Percentiles rank a stretch among this genome's conserved stretches.
phyloP scores from a whole-genome alignment of 1,140 invertebrate genomes.

The Drosophila setifemur region DNA sequence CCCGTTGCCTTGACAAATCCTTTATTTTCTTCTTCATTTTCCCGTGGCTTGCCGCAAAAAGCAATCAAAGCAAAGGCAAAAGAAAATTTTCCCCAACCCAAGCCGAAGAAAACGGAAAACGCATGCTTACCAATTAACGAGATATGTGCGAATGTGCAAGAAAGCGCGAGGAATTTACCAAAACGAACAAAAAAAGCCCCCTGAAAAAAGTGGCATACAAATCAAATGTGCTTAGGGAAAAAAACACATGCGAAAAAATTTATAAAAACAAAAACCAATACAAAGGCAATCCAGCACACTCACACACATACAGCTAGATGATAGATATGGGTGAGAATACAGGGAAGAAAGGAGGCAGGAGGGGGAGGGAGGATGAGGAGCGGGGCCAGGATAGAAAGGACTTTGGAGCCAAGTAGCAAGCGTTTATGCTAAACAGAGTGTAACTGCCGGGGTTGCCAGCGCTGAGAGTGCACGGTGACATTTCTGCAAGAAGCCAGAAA shows the following conservation, averaged over 20 bases:
- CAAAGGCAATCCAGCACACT: constrained; percentile 44
- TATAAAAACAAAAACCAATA: constrained; percentile 67
- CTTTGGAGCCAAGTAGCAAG: constrained; percentile 78
- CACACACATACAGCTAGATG: constrained; percentile 23
- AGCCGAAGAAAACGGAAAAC: no score
- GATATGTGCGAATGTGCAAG: constrained; percentile 62
- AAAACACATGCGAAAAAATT: constrained; percentile 64
- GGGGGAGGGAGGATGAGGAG: neutral
- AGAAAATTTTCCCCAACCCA: constrained; percentile 51
- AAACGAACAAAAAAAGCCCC: constrained; percentile 29
- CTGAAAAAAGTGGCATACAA: constrained; percentile 65
- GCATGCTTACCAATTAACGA: constrained; percentile 71
- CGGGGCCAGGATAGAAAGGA: constrained; percentile 1
- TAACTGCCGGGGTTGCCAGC: constrained; percentile 77
- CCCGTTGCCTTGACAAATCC: constrained; percentile 59
- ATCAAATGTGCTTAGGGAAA: constrained; percentile 71
- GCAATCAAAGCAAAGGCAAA: constrained; percentile 69
- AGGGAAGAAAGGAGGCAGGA: neutral
- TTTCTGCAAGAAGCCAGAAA: constrained; percentile 74
- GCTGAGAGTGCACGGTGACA: constrained; percentile 59
- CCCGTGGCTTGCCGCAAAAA: constrained; percentile 60
- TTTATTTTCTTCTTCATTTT: constrained; percentile 18
- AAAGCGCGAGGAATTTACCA: constrained; percentile 53
- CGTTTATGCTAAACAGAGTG: constrained; percentile 81
- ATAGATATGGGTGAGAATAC: constrained; percentile 6